phyloP scores from a whole-genome alignment of 30 jellyfish, hydroid and myxozoan genomes.

The Calvadosia cruxmelitensis region DNA sequence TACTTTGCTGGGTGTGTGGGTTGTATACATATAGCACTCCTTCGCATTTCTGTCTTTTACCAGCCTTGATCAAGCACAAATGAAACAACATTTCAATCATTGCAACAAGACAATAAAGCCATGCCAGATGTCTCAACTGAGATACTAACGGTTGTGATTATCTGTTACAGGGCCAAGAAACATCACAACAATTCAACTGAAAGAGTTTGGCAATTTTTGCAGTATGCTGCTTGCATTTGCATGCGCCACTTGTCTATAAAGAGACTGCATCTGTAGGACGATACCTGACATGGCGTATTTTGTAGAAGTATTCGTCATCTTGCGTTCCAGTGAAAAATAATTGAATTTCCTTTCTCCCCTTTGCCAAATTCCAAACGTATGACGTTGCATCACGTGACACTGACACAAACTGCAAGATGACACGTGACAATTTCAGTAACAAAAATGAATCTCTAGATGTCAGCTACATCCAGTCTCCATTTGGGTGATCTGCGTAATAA shows the following conservation, averaged over 20 bases:
- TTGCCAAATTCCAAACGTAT: conserved; percentile 51
- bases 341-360: conserved; percentile 61
- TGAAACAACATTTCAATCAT: too few species aligned
- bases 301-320: conserved; percentile 63
- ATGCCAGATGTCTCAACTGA: too few species aligned
- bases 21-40: conserved; percentile 36
- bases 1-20: conserved; percentile 65
- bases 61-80: too few species aligned
- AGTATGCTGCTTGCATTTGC: too few species aligned
- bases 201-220: too few species aligned
- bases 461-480: too few species aligned
- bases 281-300: conserved; percentile 78
- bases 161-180: too few species aligned
- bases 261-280: too few species aligned
- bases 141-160: too few species aligned
- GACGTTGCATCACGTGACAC: conserved; percentile 72
- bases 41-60: conserved; percentile 34
- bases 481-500: too few species aligned
- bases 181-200: too few species aligned
- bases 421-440: neutral
- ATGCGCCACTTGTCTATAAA: neutral
- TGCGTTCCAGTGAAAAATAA: conserved; percentile 61
- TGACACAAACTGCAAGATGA: conserved; percentile 52
- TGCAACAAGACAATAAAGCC: too few species aligned
- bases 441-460: neutral